Base-by-base conservation (phyloP, 2,113 vertebrate species). In the Etia nguti region DNA sequence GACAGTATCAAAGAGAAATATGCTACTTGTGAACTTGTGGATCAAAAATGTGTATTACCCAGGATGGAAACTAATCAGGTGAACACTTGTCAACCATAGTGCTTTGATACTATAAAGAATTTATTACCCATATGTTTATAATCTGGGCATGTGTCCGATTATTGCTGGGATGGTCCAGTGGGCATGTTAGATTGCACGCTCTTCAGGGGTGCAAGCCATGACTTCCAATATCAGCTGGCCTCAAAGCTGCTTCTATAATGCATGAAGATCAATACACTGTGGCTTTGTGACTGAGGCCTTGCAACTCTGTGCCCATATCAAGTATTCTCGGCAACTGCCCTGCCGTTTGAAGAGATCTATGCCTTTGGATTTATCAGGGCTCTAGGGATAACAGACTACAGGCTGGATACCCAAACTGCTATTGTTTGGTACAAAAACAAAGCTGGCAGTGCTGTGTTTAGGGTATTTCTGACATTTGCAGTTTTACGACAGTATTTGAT, bases 251-350 rank as follows among this genome's bases (percentile, higher is more conserved):
- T 94, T 95, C 91, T 93, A 92, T 95, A 94, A 95, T 94, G 93
- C 94, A 95, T 95, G 92, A 92, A 84, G 92, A 96, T 96, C 95
- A 94, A 96, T 95, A 95, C 50, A 5, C 68, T 91, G 93, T 91
- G 93, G 94, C 94, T 95, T 95, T 94, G 89, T 86, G 81, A 90
- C 86, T 24, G 81, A 89, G 90, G 90, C 84, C 93, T 81, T 79
- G 83, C 87, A 86, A 89, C 90, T 90, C 84, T 52, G 62, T 85
- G 82, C 81, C 81, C 91, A 88, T 92, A 94, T 95, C 92, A 93
- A 93, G 92, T 94, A 92, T 94, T 93, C 77, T 83, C 77, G 52
- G 86, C 86, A 89, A 92, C 85, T 81, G 83, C 79, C 88, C 77
- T 1, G 36, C 84, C 41, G 68, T 90, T 92, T 93, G 89, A 92